Percentiles rank a stretch among this genome's conserved stretches.
Conservation (phyloP, 2,797 vertebrate species). For the Sternarchorhynchus goeldii region DNA sequence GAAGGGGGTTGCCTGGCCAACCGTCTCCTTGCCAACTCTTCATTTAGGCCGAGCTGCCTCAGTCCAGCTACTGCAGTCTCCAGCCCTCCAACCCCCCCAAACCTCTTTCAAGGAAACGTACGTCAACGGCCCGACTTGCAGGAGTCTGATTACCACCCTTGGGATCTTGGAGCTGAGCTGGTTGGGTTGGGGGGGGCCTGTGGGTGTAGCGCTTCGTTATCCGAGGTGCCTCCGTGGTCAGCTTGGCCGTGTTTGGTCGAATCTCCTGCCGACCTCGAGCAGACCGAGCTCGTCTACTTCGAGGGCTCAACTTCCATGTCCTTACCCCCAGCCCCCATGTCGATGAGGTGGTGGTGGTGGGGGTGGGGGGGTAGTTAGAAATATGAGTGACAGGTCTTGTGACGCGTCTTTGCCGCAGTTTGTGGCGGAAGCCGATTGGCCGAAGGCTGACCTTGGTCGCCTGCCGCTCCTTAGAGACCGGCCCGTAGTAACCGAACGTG, state of each 20-base stretch:
- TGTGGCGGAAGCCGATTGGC: too few species aligned
- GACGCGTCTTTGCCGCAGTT: too few species aligned
- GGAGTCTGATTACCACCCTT: neutral
- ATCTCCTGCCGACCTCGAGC: constrained; percentile 48
- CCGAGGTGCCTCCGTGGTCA: constrained; percentile 25
- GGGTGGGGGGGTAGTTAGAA: too few species aligned
- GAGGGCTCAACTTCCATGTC: constrained; percentile 37
- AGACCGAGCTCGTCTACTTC: constrained; percentile 43
- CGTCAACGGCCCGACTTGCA: neutral
- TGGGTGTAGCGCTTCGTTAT: constrained; percentile 20
- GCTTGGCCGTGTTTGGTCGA: constrained; percentile 41
- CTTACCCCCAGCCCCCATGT: neutral
- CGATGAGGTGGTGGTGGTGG: too few species aligned
- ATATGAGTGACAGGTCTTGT: too few species aligned
- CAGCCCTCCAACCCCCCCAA: neutral
- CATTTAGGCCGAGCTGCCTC: constrained; percentile 58
- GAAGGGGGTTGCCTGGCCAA: constrained; percentile 64
- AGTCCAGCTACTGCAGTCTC: neutral
- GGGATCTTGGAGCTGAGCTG: neutral
- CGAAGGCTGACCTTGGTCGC: too few species aligned
- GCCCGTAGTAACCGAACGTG: too few species aligned
- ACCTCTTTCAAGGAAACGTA: constrained; percentile 21
- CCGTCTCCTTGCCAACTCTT: constrained; percentile 58
- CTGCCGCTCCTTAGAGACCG: too few species aligned
- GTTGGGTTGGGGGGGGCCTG: constrained; percentile 5